A percentile compares a stretch with the other conserved stretches of the same genome.
Evolutionary conservation across 2,888 invertebrate genomes (phyloP).

Genomic region (Eristalis tenax): DNA sequence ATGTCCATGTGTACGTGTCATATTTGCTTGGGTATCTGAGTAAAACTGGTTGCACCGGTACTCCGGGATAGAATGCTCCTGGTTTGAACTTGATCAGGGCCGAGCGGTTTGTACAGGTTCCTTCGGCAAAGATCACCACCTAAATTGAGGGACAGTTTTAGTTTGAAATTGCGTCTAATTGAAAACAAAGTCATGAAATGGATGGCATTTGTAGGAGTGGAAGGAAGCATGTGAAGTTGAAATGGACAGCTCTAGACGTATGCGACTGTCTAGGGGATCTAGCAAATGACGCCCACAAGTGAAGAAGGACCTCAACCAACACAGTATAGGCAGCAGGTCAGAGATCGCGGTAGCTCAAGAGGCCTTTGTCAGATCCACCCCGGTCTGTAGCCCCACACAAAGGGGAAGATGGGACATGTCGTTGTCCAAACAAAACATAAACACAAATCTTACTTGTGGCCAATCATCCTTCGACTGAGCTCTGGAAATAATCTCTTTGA

Average conservation of each 20-base stretch:
- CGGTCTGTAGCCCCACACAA: no score
- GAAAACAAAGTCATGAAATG: not conserved
- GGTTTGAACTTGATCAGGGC: slow-evolving; percentile 94
- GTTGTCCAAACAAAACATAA: no score
- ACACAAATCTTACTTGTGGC: slow-evolving; percentile 87
- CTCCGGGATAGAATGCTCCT: slow-evolving; percentile 97
- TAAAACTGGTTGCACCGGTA: slow-evolving; percentile 96
- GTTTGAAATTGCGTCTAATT: no score
- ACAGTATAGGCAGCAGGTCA: no score
- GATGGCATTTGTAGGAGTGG: not conserved
- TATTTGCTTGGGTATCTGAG: slow-evolving; percentile 94
- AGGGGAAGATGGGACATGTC: no score
- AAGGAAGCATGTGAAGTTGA: not conserved
- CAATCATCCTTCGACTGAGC: slow-evolving; percentile 92
- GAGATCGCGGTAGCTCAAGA: no score
- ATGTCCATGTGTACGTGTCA: slow-evolving; percentile 96
- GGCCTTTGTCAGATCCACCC: no score
- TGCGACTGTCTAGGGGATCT: no score
- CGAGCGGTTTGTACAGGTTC: slow-evolving; percentile 96
- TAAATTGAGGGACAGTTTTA: slow-evolving; percentile 76
- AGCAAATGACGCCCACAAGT: no score
- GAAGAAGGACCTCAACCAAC: no score
- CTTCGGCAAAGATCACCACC: slow-evolving; percentile 97
- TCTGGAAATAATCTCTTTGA: slow-evolving; percentile 92
- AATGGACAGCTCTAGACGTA: no score